Evolutionary conservation across 2,797 vertebrate species (phyloP), one percentile per base, ranked within the genome.

Genomic region (Sebastes iracundus): DNA sequence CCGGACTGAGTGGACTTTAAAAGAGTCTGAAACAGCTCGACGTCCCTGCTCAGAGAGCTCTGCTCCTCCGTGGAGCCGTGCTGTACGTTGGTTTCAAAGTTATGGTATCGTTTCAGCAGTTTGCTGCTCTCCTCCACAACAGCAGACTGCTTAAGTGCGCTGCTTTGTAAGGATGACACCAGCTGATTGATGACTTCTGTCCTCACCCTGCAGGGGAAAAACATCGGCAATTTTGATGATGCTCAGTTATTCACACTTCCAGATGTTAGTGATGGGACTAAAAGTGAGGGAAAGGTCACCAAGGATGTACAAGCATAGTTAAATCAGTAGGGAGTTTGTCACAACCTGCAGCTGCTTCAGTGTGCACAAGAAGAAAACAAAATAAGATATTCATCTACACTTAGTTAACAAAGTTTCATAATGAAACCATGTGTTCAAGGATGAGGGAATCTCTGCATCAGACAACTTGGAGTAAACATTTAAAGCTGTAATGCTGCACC

Each of bases 131-230:
- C 69, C 32, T 84, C 56, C 69, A 91, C 52, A 20, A 76, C 66
- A 4, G 1, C 16, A 2, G 22, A 69, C 70, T 77, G 61, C 55
- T 68, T 46, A 27, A 92, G 72, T 42, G 27, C 14, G 63, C 89
- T 88, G 66, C 67, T 83, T 67, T 49, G 80, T 65, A 93, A 66
- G 66, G 77, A 81, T 0, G 83, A 88, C 22, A 88, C 42, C 0
- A 91, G 87, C 65, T 80, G 79, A 12, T 16, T 0, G 13, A 92
- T 20, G 11, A 32, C 53, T 32, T 87, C 79, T 20, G 82, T 65
- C 28, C 71, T 89, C 71, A 7, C 70, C 3, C 92, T 92, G 83
- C 18, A 77, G 55, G 58, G 18, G 6, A 10, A 9, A 49, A 14
- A 63, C 11, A 53, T n/a, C 3, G 6, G 13, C 5, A 23, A 25